phyloP scores from a whole-genome alignment of 2,888 invertebrate species.

The Noctua fimbriata region DNA sequence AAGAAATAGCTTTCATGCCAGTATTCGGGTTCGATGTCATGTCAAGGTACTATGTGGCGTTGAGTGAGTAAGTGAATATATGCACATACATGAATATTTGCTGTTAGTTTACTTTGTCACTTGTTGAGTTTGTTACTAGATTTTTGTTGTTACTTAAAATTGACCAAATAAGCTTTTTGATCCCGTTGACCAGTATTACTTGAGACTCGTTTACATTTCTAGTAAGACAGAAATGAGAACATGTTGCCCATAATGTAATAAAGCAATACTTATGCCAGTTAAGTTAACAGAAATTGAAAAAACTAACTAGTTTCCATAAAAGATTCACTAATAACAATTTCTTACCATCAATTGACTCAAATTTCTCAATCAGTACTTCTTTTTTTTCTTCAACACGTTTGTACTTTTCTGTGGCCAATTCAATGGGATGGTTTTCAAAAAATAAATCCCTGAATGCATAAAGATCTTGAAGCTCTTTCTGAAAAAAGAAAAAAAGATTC shows the following conservation, averaged over 20 bases:
- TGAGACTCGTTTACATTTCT: neutral
- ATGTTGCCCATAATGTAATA: too few relatives aligned
- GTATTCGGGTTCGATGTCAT: too few relatives aligned
- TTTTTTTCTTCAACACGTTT: slow-evolving; percentile 92
- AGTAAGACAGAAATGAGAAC: too few relatives aligned
- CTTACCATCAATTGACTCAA: slow-evolving; percentile 92
- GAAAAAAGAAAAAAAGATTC: slow-evolving; percentile 70
- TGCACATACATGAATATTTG: too few relatives aligned
- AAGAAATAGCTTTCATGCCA: too few relatives aligned
- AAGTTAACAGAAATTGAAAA: too few relatives aligned
- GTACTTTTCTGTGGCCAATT: slow-evolving; percentile 92
- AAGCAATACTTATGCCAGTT: neutral
- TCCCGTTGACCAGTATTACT: neutral
- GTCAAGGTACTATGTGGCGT: too few relatives aligned
- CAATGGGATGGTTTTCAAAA: slow-evolving; percentile 93
- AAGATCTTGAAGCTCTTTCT: slow-evolving; percentile 92
- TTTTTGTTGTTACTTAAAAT: neutral
- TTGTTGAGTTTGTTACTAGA: too few relatives aligned
- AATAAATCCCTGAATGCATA: slow-evolving; percentile 94
- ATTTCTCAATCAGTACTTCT: slow-evolving; percentile 90
- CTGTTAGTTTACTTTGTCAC: too few relatives aligned
- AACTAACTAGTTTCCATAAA: neutral
- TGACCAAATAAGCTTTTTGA: neutral
- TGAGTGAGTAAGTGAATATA: too few relatives aligned
- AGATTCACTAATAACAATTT: neutral